These are phyloP conservation scores for Actinopyga echinites DNA, from an alignment of 53 echinoderm and acorn worm species.

Conservation along the genomic window DNA sequence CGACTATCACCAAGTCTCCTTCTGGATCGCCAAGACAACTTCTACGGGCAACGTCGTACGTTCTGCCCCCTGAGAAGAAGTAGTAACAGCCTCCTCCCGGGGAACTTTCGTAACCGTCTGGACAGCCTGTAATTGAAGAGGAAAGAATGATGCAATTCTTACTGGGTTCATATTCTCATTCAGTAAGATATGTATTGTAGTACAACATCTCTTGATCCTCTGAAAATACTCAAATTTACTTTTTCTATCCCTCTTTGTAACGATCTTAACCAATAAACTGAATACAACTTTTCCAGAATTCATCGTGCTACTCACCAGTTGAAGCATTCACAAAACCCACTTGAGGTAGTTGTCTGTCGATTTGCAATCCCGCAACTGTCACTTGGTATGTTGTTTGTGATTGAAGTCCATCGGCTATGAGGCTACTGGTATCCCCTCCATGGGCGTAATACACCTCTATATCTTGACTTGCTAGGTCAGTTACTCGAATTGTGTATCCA, in stretches of 20 bases:
- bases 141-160: neutral
- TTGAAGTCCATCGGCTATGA: constrained; percentile 19
- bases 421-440: constrained; percentile 53
- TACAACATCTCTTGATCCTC: too few relatives aligned
- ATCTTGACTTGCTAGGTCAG: neutral
- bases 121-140: constrained; percentile 29
- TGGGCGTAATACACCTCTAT: constrained; percentile 23
- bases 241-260: too few relatives aligned
- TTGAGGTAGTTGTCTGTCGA: constrained; percentile 50
- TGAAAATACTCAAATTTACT: too few relatives aligned
- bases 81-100: constrained; percentile 56
- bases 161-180: too few relatives aligned
- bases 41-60: constrained; percentile 13
- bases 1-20: constrained; percentile 69
- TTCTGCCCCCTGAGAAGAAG: constrained; percentile 16
- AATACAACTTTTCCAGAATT: too few relatives aligned
- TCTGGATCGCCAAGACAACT: constrained; percentile 32
- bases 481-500: constrained; percentile 57
- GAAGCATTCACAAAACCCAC: constrained; percentile 54
- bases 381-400: constrained; percentile 51
- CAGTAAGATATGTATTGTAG: too few relatives aligned
- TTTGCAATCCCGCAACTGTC: constrained; percentile 53
- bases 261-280: too few relatives aligned
- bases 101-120: constrained; percentile 44
- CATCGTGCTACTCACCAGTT: constrained; percentile 44